Percentiles rank a stretch among this genome's conserved stretches.
Evolutionary conservation across 2,888 invertebrate species (phyloP).

Genomic region (Xestia ashworthii): DNA sequence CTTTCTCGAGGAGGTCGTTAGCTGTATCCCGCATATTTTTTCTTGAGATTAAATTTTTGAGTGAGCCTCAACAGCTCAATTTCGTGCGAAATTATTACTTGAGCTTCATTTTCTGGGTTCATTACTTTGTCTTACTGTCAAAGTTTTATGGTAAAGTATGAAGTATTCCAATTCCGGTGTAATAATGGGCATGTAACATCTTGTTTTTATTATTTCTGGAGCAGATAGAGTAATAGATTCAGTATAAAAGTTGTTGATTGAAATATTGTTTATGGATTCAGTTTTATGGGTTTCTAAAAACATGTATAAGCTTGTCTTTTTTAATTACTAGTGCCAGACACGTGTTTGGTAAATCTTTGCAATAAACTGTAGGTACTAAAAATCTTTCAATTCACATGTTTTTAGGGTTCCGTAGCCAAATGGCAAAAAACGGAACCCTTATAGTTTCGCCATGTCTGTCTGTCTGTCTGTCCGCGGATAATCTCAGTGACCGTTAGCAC

Average conservation of each 20-base stretch:
- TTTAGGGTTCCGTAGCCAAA: no score
- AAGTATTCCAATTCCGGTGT: slow-evolving; percentile 55
- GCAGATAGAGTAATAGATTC: neutral
- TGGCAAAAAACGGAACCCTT: no score
- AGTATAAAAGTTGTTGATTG: slow-evolving; percentile 7
- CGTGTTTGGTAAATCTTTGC: neutral
- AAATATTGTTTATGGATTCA: slow-evolving; percentile 1
- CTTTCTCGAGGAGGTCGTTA: slow-evolving; percentile 58
- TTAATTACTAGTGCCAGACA: neutral
- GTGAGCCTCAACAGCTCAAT: slow-evolving; percentile 61
- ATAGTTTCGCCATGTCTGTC: no score
- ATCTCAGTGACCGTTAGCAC: no score
- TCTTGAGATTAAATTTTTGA: slow-evolving; percentile 66
- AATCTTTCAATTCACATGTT: neutral
- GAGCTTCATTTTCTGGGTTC: slow-evolving; percentile 61
- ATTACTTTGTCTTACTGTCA: slow-evolving; percentile 60
- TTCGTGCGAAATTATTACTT: slow-evolving; percentile 60
- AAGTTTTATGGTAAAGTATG: slow-evolving; percentile 59
- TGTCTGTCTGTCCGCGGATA: no score
- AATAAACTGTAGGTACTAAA: neutral
- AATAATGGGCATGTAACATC: slow-evolving; percentile 53
- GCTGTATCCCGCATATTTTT: slow-evolving; percentile 63
- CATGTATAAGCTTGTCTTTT: neutral
- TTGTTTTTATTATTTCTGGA: slow-evolving; percentile 35
- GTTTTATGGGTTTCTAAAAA: neutral